These are phyloP conservation scores for Eupithecia subumbrata DNA, from an alignment of 2,888 invertebrate genomes.

Conservation along the genomic window DNA sequence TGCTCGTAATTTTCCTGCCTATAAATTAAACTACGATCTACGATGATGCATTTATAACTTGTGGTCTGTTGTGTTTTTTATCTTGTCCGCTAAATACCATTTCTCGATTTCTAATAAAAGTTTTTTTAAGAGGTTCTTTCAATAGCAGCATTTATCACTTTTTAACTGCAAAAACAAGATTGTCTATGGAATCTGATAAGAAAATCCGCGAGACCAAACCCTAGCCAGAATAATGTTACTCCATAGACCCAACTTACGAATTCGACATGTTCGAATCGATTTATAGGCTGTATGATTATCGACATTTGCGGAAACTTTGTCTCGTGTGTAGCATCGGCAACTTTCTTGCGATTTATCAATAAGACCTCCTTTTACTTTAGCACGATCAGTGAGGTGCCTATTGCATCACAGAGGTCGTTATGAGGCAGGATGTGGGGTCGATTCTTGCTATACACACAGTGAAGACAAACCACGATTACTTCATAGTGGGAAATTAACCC, in stretches of 20 bases:
- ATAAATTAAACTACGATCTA: too few relatives aligned
- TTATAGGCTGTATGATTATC: constrained; percentile 32
- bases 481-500: background rate
- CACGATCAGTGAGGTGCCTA: background rate
- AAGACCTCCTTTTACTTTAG: background rate
- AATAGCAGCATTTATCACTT: too few relatives aligned
- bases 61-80: too few relatives aligned
- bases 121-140: too few relatives aligned
- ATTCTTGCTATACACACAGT: background rate
- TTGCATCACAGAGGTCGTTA: background rate
- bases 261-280: constrained; percentile 33
- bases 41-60: too few relatives aligned
- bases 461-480: background rate
- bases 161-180: too few relatives aligned
- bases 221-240: background rate
- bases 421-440: background rate
- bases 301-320: constrained; percentile 35
- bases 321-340: constrained; percentile 16
- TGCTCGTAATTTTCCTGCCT: too few relatives aligned
- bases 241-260: constrained; percentile 21
- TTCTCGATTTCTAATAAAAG: too few relatives aligned
- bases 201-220: background rate
- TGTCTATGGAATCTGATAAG: too few relatives aligned
- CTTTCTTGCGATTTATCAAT: constrained; percentile 13
- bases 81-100: too few relatives aligned